A percentile compares a stretch with the other conserved stretches of the same genome.
Conservation (phyloP, 2,797 vertebrate species). For the Phalanger gymnotis region DNA sequence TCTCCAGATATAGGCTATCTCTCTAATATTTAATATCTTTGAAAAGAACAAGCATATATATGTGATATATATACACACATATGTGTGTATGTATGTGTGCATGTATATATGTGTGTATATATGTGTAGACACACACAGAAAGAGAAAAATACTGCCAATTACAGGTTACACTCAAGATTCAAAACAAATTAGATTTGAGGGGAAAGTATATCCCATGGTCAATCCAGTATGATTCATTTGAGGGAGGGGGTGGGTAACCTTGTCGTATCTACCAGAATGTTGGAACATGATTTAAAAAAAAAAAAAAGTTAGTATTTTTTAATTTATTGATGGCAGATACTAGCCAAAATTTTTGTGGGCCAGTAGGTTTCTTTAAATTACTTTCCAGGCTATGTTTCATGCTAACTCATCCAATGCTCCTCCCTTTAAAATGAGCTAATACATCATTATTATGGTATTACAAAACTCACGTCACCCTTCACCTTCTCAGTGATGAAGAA, state of each 20-base stretch:
- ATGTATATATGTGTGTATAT: no score
- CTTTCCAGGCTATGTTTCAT: constrained; percentile 18
- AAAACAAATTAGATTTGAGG: background rate
- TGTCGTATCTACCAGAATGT: background rate
- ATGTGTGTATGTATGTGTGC: no score
- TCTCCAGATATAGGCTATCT: background rate
- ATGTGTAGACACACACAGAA: background rate
- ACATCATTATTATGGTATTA: background rate
- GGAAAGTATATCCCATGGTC: background rate
- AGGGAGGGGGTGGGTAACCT: background rate
- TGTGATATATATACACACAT: background rate
- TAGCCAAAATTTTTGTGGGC: background rate
- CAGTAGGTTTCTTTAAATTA: background rate
- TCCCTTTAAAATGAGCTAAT: constrained; percentile 32
- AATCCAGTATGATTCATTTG: background rate
- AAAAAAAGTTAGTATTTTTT: constrained; percentile 35
- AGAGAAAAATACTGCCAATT: background rate
- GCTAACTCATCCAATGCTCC: constrained; percentile 1
- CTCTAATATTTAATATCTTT: background rate
- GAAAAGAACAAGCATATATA: background rate
- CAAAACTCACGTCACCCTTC: background rate
- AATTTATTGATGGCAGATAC: constrained; percentile 2
- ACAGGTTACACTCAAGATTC: background rate
- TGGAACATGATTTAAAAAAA: constrained; percentile 26
- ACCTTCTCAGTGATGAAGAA: background rate